Conservation (phyloP, 1,140 invertebrate species). For the Periplaneta americana region DNA sequence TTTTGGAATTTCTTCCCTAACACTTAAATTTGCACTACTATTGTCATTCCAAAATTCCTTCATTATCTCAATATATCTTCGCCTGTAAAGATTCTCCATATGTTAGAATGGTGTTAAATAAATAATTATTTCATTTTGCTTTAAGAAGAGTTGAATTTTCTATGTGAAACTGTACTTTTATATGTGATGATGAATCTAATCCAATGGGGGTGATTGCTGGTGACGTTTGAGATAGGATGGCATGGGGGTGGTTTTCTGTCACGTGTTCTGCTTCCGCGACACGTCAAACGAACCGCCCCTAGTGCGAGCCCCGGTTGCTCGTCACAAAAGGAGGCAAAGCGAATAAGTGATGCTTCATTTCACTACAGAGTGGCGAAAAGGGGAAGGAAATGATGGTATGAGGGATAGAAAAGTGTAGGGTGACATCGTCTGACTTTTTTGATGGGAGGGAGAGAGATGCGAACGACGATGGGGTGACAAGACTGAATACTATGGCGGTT, state of each 20-base stretch:
- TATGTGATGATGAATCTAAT: neutral
- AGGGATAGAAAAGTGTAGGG: neutral
- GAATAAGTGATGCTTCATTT: conserved; percentile 8
- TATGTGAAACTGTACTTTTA: neutral
- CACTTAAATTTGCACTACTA: no score
- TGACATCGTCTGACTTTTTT: neutral
- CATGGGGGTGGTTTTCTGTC: neutral
- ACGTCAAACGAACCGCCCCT: conserved; percentile 1
- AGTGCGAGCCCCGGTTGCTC: neutral
- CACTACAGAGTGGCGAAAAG: conserved; percentile 2
- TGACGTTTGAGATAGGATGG: neutral
- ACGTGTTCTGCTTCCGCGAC: neutral
- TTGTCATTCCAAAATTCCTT: no score
- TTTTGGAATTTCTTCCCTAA: no score
- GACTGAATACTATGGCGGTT: neutral
- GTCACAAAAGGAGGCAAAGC: conserved; percentile 1
- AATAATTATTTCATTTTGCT: neutral
- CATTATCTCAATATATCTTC: no score
- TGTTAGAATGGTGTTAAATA: no score
- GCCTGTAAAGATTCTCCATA: no score
- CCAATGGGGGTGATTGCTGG: neutral
- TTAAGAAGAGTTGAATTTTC: neutral
- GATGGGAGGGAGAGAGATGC: neutral
- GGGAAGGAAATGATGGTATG: neutral
- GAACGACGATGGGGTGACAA: neutral